Percentiles rank a stretch among this genome's conserved stretches.
Conservation (phyloP, 2,888 invertebrate species). For the Hirudinaria manillensis region DNA sequence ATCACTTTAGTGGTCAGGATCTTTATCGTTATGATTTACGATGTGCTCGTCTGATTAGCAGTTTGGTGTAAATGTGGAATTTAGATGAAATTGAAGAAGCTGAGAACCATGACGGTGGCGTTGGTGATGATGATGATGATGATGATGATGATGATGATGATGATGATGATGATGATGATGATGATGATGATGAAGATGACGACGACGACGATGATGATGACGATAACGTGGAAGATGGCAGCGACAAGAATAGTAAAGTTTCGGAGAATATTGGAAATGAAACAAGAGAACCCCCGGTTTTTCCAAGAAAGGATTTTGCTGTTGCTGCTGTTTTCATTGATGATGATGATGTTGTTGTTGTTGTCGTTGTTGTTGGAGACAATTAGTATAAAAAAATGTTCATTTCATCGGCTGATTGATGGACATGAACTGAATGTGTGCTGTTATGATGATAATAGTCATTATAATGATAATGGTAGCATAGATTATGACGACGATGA, state of each 20-base stretch:
- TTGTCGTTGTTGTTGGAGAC: too few species aligned
- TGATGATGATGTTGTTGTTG: too few species aligned
- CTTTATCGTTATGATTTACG: slow-evolving; percentile 17
- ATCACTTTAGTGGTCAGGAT: slow-evolving; percentile 14
- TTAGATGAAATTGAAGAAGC: slow-evolving; percentile 8
- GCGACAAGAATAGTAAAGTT: too few species aligned
- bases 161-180: slow-evolving; percentile 13
- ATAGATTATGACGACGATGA: background rate
- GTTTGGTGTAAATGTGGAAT: background rate
- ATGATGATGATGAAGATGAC: slow-evolving; percentile 18
- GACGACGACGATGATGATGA: slow-evolving; percentile 8
- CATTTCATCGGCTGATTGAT: too few species aligned
- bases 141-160: slow-evolving; percentile 27
- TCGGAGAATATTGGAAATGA: too few species aligned
- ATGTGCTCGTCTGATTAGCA: slow-evolving; percentile 22
- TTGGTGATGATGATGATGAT: slow-evolving; percentile 24
- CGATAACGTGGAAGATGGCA: background rate
- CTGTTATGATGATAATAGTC: background rate
- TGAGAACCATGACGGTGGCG: background rate
- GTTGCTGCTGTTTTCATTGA: too few species aligned
- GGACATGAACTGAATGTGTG: too few species aligned
- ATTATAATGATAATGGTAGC: slow-evolving; percentile 8
- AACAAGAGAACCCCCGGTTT: too few species aligned
- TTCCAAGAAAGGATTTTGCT: too few species aligned
- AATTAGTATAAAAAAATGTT: too few species aligned